phyloP scores from a whole-genome alignment of 2,797 vertebrate genomes.

The Bryconaethiops microstoma region DNA sequence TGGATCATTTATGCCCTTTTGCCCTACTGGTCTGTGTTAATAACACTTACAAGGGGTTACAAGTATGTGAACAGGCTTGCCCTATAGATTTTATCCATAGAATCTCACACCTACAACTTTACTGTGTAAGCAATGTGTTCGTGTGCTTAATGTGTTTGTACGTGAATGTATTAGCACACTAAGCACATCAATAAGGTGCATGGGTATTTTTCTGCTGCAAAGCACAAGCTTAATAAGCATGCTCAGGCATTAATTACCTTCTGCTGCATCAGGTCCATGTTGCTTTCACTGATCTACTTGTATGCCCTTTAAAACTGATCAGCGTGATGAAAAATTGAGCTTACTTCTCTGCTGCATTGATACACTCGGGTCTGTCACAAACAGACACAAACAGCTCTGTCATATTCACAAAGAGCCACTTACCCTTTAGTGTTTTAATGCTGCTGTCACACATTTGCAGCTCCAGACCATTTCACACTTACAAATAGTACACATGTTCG shows the following conservation, averaged over 20 bases:
- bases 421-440: constrained; percentile 15
- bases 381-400: neutral
- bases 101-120: constrained; percentile 27
- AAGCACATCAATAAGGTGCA: constrained; percentile 34
- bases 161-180: constrained; percentile 15
- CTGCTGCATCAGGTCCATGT: constrained; percentile 28
- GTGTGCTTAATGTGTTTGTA: constrained; percentile 21
- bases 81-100: constrained; percentile 29
- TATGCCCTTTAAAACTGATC: constrained; percentile 48
- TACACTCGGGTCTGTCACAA: neutral
- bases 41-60: constrained; percentile 17
- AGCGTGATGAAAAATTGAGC: constrained; percentile 29
- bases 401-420: neutral
- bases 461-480: constrained; percentile 14
- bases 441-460: constrained; percentile 23
- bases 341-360: neutral
- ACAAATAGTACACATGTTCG: constrained; percentile 6
- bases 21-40: constrained; percentile 32
- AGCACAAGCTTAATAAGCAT: constrained; percentile 34
- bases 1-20: constrained; percentile 14
- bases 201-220: constrained; percentile 27
- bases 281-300: constrained; percentile 29
- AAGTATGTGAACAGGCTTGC: constrained; percentile 22
- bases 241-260: constrained; percentile 53
- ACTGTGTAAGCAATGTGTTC: constrained; percentile 35